phyloP scores from a whole-genome alignment of 2,797 vertebrate species.

The Sus cebifrons region DNA sequence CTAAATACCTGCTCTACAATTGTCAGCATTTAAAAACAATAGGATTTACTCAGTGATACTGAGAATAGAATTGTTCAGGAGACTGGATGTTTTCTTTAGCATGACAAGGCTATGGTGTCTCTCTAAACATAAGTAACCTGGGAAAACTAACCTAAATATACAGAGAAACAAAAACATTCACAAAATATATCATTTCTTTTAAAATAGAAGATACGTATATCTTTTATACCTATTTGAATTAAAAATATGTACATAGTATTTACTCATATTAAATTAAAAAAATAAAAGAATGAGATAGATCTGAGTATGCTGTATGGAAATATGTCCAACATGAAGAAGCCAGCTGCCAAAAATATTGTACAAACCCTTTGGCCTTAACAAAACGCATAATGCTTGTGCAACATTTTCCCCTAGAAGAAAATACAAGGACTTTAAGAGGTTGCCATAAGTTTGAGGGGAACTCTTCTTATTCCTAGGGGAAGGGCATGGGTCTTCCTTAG shows the following conservation, averaged over 20 bases:
- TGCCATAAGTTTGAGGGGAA: neutral
- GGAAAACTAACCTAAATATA: neutral
- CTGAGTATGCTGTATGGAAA: neutral
- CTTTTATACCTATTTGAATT: too few relatives aligned
- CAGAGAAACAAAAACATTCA: neutral
- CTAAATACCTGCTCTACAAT: neutral
- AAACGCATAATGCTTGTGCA: neutral
- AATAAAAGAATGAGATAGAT: neutral
- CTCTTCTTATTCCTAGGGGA: neutral
- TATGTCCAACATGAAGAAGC: neutral
- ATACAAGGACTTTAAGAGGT: neutral
- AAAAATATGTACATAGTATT: too few relatives aligned
- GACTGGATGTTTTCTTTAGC: neutral
- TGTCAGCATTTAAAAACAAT: conserved; percentile 6
- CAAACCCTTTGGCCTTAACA: neutral
- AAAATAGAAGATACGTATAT: too few relatives aligned
- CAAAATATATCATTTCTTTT: neutral
- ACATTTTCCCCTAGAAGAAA: neutral
- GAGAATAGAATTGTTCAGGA: neutral
- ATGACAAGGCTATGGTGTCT: neutral
- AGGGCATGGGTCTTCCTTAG: neutral
- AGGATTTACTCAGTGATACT: neutral
- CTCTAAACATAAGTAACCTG: neutral
- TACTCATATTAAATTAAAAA: too few relatives aligned
- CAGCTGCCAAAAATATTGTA: neutral